Percentiles rank a stretch among this genome's conserved stretches.
phyloP scores from a whole-genome alignment of 2,113 vertebrate genomes.

The Egretta garzetta region DNA sequence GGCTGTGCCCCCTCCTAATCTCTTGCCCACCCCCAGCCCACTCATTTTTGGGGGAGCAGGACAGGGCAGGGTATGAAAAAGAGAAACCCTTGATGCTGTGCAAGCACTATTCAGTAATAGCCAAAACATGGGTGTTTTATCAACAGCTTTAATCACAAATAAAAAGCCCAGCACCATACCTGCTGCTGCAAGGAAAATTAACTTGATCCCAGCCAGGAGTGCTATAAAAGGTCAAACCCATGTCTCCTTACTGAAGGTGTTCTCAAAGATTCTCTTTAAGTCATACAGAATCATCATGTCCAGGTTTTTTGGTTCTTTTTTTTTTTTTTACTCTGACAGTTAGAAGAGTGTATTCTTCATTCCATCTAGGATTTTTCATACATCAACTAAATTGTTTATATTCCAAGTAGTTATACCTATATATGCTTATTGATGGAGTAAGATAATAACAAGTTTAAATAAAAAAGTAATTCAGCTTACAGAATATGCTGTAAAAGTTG shows the following conservation, averaged over 20 bases:
- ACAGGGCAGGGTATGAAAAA: background rate
- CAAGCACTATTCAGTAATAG: background rate
- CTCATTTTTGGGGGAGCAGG: background rate
- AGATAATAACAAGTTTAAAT: background rate
- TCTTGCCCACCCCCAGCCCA: background rate
- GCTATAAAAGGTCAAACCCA: background rate
- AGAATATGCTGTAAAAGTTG: background rate
- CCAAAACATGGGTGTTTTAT: background rate
- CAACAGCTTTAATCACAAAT: background rate
- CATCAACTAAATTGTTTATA: background rate
- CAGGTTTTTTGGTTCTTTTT: background rate
- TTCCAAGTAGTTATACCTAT: background rate
- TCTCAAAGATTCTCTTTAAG: background rate
- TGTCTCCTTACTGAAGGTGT: background rate
- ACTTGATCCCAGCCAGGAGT: background rate
- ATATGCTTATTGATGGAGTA: background rate
- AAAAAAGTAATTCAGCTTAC: background rate
- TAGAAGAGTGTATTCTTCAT: background rate
- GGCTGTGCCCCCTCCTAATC: background rate
- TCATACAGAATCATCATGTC: background rate
- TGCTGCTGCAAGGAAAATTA: background rate
- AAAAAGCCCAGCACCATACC: background rate
- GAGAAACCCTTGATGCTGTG: background rate
- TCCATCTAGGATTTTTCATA: background rate
- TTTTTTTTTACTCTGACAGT: background rate